Percentiles rank a stretch among this genome's conserved stretches.
Conservation (phyloP, 1,140 invertebrate species). For the Bombyx mandarina region DNA sequence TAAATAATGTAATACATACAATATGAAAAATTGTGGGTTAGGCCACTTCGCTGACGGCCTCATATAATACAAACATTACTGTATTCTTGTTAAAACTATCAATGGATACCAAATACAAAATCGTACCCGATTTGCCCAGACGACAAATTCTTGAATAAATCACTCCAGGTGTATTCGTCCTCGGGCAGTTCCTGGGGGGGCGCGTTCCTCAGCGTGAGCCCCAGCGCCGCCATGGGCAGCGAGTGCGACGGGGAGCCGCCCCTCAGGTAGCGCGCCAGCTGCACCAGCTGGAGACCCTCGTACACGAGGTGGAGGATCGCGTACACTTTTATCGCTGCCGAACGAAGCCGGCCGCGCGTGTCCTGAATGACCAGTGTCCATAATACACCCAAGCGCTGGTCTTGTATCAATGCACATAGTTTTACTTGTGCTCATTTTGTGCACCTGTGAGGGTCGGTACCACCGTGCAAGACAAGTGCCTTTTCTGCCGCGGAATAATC, state of each 20-base stretch:
- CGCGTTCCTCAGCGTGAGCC: slow-evolving; percentile 33
- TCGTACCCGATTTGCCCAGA: slow-evolving; percentile 33
- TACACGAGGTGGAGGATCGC: slow-evolving; percentile 22
- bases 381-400: background rate
- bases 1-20: too few relatives aligned
- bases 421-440: too few relatives aligned
- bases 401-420: too few relatives aligned
- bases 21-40: too few relatives aligned
- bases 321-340: slow-evolving; percentile 35
- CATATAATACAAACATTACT: background rate
- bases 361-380: slow-evolving; percentile 21
- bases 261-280: slow-evolving; percentile 29
- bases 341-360: slow-evolving; percentile 19
- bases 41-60: too few relatives aligned
- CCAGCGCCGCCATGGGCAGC: slow-evolving; percentile 25
- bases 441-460: too few relatives aligned
- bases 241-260: slow-evolving; percentile 15
- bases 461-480: too few relatives aligned
- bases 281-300: slow-evolving; percentile 18
- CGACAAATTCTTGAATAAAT: slow-evolving; percentile 22
- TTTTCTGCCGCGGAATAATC: too few relatives aligned
- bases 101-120: slow-evolving; percentile 3
- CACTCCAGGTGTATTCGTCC: slow-evolving; percentile 28
- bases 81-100: background rate
- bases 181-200: slow-evolving; percentile 22